These are phyloP conservation scores for Megalonaias nervosa DNA, from an alignment of 1,140 invertebrate genomes.

Conservation along the genomic window DNA sequence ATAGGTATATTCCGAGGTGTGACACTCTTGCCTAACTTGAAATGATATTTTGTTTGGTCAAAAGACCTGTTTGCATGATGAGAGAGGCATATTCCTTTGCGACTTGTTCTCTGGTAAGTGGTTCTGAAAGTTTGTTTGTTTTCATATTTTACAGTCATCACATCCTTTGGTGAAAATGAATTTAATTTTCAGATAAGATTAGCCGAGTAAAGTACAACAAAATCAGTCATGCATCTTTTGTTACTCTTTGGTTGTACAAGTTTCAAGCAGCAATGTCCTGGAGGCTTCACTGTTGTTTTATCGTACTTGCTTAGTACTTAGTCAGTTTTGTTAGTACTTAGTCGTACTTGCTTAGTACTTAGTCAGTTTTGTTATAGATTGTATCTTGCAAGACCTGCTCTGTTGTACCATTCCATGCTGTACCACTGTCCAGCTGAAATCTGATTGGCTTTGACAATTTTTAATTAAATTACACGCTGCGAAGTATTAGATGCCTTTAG, in stretches of 20 bases:
- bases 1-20: too few species aligned
- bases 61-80: too few species aligned
- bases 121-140: neutral
- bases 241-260: constrained; percentile 15
- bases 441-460: neutral
- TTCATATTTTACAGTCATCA: constrained; percentile 12
- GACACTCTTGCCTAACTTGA: too few species aligned
- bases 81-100: too few species aligned
- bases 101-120: neutral
- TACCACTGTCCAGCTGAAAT: constrained; percentile 22
- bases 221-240: constrained; percentile 17
- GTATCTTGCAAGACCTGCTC: neutral
- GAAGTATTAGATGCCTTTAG: neutral
- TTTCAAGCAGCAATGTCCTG: constrained; percentile 24
- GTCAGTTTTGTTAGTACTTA: neutral
- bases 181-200: neutral
- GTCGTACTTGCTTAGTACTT: constrained; percentile 20
- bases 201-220: constrained; percentile 16
- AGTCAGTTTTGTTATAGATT: neutral
- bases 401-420: constrained; percentile 10
- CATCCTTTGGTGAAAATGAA: constrained; percentile 7
- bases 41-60: too few species aligned
- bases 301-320: constrained; percentile 19
- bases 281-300: constrained; percentile 23
- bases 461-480: neutral